These are phyloP conservation scores for Plagodis dolabraria DNA, from an alignment of 2,888 invertebrate species.

Conservation along the genomic window DNA sequence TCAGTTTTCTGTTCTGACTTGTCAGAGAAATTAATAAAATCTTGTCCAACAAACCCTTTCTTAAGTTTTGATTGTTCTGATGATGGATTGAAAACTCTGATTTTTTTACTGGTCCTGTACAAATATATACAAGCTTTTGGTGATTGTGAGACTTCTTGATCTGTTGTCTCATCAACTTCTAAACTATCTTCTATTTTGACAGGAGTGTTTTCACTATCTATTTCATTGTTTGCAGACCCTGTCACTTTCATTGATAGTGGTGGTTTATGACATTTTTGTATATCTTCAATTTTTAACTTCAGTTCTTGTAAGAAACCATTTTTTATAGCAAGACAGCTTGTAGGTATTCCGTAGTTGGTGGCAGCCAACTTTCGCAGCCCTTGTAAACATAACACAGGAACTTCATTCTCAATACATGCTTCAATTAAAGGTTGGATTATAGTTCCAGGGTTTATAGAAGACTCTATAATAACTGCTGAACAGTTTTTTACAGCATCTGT, in stretches of 20 bases:
- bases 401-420: constrained; percentile 51
- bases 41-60: constrained; percentile 62
- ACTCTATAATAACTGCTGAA: constrained; percentile 70
- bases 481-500: constrained; percentile 54
- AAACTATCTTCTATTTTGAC: not conserved
- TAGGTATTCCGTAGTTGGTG: constrained; percentile 68
- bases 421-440: constrained; percentile 73
- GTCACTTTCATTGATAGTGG: constrained; percentile 20
- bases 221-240: constrained; percentile 2
- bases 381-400: constrained; percentile 70
- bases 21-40: constrained; percentile 62
- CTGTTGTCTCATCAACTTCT: constrained; percentile 23
- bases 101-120: constrained; percentile 63
- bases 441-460: constrained; percentile 64
- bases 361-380: constrained; percentile 57
- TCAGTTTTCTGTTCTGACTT: constrained; percentile 42
- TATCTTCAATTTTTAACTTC: constrained; percentile 43
- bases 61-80: constrained; percentile 31
- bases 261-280: constrained; percentile 48
- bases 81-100: constrained; percentile 66
- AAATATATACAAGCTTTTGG: constrained; percentile 53
- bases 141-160: constrained; percentile 5
- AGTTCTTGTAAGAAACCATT: constrained; percentile 49
- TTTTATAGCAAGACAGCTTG: constrained; percentile 71
- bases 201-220: not conserved